Percentiles rank a stretch among this genome's conserved stretches.
phyloP scores from a whole-genome alignment of 2,797 vertebrate species.

The Manis javanica region DNA sequence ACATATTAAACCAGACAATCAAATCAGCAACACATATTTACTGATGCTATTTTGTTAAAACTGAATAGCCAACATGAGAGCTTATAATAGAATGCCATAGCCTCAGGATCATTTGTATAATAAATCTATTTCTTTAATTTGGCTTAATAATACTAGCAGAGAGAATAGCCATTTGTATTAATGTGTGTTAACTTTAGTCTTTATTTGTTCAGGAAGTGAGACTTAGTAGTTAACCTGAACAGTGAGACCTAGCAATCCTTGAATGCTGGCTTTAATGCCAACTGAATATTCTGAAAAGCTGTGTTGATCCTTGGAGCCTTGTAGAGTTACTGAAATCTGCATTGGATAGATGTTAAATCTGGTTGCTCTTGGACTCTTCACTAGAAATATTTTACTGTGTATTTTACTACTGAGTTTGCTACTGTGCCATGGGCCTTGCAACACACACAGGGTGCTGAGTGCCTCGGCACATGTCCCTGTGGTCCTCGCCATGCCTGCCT shows the following conservation, averaged over 20 bases:
- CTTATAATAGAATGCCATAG: not conserved
- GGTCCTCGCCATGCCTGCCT: not conserved
- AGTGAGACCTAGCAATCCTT: not conserved
- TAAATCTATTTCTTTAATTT: constrained; percentile 8
- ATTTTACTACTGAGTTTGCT: not conserved
- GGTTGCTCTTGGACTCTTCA: not conserved
- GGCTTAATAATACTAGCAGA: not conserved
- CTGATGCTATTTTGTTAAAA: not conserved
- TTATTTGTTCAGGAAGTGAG: not conserved
- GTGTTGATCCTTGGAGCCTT: not conserved
- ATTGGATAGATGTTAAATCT: not conserved
- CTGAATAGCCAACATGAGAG: not conserved
- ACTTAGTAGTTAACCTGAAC: not conserved
- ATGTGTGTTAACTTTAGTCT: not conserved
- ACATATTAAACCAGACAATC: not conserved
- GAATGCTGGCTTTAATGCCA: not conserved
- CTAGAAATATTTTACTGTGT: not conserved
- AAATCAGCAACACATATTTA: not conserved
- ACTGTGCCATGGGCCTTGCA: not conserved
- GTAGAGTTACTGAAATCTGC: not conserved
- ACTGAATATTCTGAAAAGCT: not conserved
- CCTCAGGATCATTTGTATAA: constrained; percentile 16
- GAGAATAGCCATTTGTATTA: constrained; percentile 11
- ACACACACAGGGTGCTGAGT: fast-evolving
- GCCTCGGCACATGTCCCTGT: not conserved